Percentiles rank a stretch among this genome's conserved stretches.
Evolutionary conservation across 1,140 invertebrate genomes (phyloP).

Genomic region (Archegozetes longisetosus): DNA sequence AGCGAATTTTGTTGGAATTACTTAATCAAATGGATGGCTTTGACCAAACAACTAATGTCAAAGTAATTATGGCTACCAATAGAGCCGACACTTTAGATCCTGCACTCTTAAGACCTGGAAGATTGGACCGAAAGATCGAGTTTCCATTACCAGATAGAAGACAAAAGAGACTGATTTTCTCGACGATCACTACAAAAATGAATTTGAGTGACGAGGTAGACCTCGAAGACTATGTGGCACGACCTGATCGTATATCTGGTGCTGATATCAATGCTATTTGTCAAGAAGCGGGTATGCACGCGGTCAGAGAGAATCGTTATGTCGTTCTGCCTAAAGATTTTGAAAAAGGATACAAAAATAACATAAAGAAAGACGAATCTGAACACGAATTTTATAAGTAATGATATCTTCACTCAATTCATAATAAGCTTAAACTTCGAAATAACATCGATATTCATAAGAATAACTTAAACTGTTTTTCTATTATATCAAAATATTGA

Average conservation of each 20-base stretch:
- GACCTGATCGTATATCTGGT: constrained; percentile 94
- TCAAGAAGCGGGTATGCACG: constrained; percentile 91
- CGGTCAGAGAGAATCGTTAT: constrained; percentile 95
- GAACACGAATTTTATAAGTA: constrained; percentile 99
- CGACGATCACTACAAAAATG: constrained; percentile 96
- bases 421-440: not conserved
- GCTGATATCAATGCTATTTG: constrained; percentile 99
- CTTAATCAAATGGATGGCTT: constrained; percentile 99
- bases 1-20: constrained; percentile 89
- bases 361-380: constrained; percentile 98
- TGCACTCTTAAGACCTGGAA: constrained; percentile 84
- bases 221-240: constrained; percentile 93
- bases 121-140: constrained; percentile 97
- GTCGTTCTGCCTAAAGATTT: constrained; percentile 98
- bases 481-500: too few relatives aligned
- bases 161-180: constrained; percentile 94
- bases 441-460: not conserved
- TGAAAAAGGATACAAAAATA: constrained; percentile 98
- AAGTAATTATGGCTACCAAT: constrained; percentile 99
- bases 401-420: constrained; percentile 25
- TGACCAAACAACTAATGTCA: constrained; percentile 99
- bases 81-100: constrained; percentile 96
- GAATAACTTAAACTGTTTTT: too few relatives aligned
- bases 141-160: constrained; percentile 93
- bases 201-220: constrained; percentile 99